Conservation (phyloP, 1,140 invertebrate species). For the Drosophila littoralis region DNA sequence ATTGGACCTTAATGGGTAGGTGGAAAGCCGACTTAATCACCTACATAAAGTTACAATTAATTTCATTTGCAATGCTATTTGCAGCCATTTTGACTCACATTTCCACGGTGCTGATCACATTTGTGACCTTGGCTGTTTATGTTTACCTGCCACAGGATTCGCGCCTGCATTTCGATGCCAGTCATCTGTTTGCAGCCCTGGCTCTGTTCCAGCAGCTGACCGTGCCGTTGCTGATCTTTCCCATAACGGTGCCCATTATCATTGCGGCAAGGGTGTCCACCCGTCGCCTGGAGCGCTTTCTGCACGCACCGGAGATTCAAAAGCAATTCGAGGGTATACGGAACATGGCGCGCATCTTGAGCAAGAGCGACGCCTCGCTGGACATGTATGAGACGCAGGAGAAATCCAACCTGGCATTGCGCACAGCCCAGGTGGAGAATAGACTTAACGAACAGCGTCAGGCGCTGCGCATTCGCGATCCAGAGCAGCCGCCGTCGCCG, state of each 20-base stretch:
- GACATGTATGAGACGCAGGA: conserved; percentile 82
- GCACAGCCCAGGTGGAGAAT: conserved; percentile 70
- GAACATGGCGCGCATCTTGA: conserved; percentile 82
- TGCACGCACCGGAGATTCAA: conserved; percentile 88
- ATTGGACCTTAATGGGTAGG: conserved; percentile 91
- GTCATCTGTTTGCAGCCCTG: conserved; percentile 90
- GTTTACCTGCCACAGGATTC: conserved; percentile 71
- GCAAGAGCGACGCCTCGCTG: conserved; percentile 82
- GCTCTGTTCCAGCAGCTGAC: conserved; percentile 93
- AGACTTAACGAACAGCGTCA: conserved; percentile 64
- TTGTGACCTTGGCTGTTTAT: conserved; percentile 89
- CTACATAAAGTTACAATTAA: neutral
- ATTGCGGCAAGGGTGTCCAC: conserved; percentile 90
- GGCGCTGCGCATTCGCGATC: conserved; percentile 49
- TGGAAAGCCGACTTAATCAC: neutral
- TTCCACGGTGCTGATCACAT: conserved; percentile 89
- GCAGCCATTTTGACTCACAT: conserved; percentile 87
- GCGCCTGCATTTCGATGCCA: conserved; percentile 86
- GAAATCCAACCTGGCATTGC: conserved; percentile 63
- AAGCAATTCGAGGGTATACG: conserved; percentile 85
- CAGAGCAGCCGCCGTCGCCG: conserved; percentile 41
- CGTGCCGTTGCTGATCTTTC: conserved; percentile 91
- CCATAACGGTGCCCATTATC: conserved; percentile 91
- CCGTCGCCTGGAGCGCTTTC: conserved; percentile 88
- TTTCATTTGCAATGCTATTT: neutral